Percentiles rank a stretch among this genome's conserved stretches.
Conservation (phyloP, 2,797 vertebrate genomes). For the Pipistrellus pygmaeus region DNA sequence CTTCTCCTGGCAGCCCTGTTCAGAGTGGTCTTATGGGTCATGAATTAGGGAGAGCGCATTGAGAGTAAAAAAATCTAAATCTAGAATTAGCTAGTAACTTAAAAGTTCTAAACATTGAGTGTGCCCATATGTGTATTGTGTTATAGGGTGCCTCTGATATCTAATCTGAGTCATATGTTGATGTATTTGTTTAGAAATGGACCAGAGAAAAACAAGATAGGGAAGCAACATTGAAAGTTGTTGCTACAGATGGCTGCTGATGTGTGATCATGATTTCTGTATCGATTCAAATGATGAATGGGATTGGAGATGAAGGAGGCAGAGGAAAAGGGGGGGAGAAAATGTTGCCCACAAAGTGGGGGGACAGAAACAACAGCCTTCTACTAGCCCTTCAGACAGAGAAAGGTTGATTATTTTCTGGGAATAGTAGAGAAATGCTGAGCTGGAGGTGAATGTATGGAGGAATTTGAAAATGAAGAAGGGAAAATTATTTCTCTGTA, state of each 20-base stretch:
- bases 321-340: not conserved
- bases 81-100: constrained; percentile 67
- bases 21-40: constrained; percentile 79
- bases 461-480: constrained; percentile 27
- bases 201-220: not conserved
- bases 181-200: constrained; percentile 44
- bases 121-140: not conserved
- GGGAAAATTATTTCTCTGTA: not conserved
- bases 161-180: not conserved
- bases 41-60: constrained; percentile 66
- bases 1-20: constrained; percentile 55
- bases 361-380: not conserved
- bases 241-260: not conserved
- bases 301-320: not conserved
- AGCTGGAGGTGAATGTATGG: not conserved
- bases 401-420: constrained; percentile 35
- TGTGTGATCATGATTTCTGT: not conserved
- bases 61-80: constrained; percentile 69
- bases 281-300: constrained; percentile 28
- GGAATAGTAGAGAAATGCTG: not conserved
- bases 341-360: not conserved
- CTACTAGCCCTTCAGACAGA: not conserved
- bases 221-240: not conserved
- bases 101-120: constrained; percentile 57
- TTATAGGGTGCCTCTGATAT: not conserved